Evolutionary conservation across 2,888 invertebrate species (phyloP).

Genomic region (Stratiomys singularior): DNA sequence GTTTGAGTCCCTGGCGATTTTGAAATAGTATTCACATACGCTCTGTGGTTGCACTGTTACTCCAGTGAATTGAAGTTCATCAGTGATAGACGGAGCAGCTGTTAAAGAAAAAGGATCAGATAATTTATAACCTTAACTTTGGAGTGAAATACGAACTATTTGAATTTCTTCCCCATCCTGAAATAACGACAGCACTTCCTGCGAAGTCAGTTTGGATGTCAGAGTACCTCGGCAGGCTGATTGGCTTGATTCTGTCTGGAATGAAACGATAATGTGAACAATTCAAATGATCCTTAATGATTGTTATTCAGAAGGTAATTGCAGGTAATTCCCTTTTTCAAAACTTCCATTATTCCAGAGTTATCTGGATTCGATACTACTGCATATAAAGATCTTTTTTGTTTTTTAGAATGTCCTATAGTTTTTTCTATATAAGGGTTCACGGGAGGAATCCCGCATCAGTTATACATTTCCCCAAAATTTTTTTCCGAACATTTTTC

Average conservation of each 20-base stretch:
- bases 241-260: constrained; percentile 64
- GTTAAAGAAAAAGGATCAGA: neutral
- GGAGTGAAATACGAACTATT: constrained; percentile 1
- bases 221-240: constrained; percentile 61
- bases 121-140: neutral
- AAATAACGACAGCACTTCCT: constrained; percentile 63
- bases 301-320: no score
- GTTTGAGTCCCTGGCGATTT: neutral
- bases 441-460: no score
- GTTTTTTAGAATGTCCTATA: no score
- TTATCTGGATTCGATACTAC: no score
- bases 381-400: no score
- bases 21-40: constrained; percentile 5
- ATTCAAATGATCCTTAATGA: no score
- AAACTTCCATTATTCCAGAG: no score
- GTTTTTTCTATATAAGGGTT: no score
- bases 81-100: constrained; percentile 28
- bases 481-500: no score
- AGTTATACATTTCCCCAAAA: no score
- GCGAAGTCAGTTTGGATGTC: constrained; percentile 60
- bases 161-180: constrained; percentile 66
- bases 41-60: neutral
- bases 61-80: constrained; percentile 9
- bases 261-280: no score
- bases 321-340: no score